These are phyloP conservation scores for Sebastes variabilis DNA, from an alignment of 2,797 vertebrate genomes.

Conservation along the genomic window DNA sequence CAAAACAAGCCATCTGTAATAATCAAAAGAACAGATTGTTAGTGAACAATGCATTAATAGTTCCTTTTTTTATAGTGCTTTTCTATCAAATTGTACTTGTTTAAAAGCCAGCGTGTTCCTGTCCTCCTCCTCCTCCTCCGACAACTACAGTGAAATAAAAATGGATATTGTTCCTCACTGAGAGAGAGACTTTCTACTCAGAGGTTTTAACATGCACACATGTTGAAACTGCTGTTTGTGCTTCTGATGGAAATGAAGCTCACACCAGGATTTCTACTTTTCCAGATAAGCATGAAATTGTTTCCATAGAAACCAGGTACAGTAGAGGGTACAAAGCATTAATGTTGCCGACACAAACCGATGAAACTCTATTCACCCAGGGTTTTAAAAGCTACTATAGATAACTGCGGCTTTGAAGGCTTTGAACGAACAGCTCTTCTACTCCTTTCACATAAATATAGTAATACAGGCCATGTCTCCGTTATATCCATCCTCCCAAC, in stretches of 20 bases:
- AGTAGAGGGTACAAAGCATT: constrained; percentile 7
- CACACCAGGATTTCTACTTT: constrained; percentile 6
- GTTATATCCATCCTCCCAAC: background rate
- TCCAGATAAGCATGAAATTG: constrained; percentile 22
- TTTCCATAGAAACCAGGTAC: constrained; percentile 57
- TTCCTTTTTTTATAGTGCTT: constrained; percentile 1
- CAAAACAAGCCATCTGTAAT: background rate
- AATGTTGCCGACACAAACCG: background rate
- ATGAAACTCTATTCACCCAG: background rate
- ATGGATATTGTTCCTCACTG: background rate
- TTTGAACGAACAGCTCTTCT: background rate
- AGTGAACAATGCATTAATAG: constrained; percentile 7
- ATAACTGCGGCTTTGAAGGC: background rate
- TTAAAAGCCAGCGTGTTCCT: constrained; percentile 4
- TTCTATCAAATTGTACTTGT: constrained; percentile 13
- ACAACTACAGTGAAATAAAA: background rate
- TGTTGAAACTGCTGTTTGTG: constrained; percentile 2
- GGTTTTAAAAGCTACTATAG: background rate
- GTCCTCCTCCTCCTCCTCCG: background rate
- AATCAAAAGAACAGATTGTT: constrained; percentile 4
- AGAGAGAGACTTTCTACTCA: background rate
- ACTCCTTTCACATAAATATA: background rate
- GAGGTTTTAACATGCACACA: background rate
- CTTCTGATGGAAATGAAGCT: constrained; percentile 7
- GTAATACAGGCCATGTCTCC: background rate